Percentiles rank a stretch among this genome's conserved stretches.
phyloP scores from a whole-genome alignment of 1,140 invertebrate species.

The Ditylenchus dipsaci region DNA sequence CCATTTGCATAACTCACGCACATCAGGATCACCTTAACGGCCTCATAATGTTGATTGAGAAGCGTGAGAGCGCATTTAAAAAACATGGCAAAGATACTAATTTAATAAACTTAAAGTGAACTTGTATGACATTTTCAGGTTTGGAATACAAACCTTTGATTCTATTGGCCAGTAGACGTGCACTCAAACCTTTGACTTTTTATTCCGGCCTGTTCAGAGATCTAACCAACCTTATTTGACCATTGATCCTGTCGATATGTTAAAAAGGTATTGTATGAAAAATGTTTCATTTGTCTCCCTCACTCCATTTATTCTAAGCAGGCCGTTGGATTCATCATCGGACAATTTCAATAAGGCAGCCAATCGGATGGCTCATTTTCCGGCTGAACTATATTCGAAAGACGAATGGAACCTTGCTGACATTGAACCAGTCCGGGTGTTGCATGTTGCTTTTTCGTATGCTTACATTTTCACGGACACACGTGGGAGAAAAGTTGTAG shows the following conservation, averaged over 20 bases:
- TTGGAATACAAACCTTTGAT: constrained; percentile 29
- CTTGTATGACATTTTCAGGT: constrained; percentile 4
- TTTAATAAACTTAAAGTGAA: too few species aligned
- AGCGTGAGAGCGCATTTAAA: constrained; percentile 48
- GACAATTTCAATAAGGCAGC: too few species aligned
- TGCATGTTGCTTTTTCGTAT: constrained; percentile 51
- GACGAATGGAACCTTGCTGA: constrained; percentile 38
- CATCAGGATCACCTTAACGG: constrained; percentile 62
- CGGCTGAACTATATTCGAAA: constrained; percentile 18
- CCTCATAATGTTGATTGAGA: constrained; percentile 44
- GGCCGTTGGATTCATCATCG: too few species aligned
- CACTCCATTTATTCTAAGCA: neutral
- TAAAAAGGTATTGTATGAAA: too few species aligned
- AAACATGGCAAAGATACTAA: constrained; percentile 18
- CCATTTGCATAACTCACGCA: constrained; percentile 61
- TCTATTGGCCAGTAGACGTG: constrained; percentile 40
- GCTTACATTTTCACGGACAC: constrained; percentile 52
- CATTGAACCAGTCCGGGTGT: constrained; percentile 60
- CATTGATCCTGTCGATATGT: constrained; percentile 33
- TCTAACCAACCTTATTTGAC: constrained; percentile 34
- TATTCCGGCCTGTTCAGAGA: constrained; percentile 42
- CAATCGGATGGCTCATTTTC: neutral
- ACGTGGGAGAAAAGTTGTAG: constrained; percentile 70
- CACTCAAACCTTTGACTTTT: constrained; percentile 37
- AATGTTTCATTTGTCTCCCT: neutral